Base-by-base conservation (phyloP, 2,888 invertebrate genomes). In the Nyleta sp. region DNA sequence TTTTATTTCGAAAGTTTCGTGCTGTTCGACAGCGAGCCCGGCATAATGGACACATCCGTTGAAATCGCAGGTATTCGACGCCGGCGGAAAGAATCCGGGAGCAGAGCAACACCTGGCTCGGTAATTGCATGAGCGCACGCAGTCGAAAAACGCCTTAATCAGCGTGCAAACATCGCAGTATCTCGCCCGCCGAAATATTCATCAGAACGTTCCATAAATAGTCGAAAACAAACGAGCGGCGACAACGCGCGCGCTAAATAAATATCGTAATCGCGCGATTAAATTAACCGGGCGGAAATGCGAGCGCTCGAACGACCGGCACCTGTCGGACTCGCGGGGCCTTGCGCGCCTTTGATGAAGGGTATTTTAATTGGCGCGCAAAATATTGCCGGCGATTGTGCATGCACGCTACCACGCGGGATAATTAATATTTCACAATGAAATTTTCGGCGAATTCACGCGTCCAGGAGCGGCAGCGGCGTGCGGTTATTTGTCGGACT, bases 391-490 rank as follows among this genome's bases (percentile, higher is more conserved):
- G 4, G 24, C 13, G 42, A 65, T 38, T 53, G 64, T 46, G 46
- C 22, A n/a, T 42, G 18, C 38, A 7, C 17, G n/a, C 13, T 40
- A 28, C 40, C 6, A 53, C 20, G n/a, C 33, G 33, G 33, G 67
- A 57, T 62, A 55, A 72, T 72, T 72, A 72, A 72, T 72, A 62
- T 62, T 62, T 53, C 48, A 15, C 62, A 62, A 72, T 62, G 46
- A 72, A 64, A 64, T 64, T 72, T 71, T 64, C 48, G 48, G 40
- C 10, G 17, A 44, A 71, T 52, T 44, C 44, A 38, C 40, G 68
- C 57, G 68, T 22, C 46, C 18, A 33, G 13, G 35, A 42, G 53
- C 35, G 15, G 46, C 35, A 20, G 15, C 40, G 22, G 22, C 11
- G 20, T 13, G 57, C 22, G 46, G 15, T 70, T 59, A 50, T 70